phyloP scores from a whole-genome alignment of 1,140 invertebrate species.

The Nylanderia fulva region DNA sequence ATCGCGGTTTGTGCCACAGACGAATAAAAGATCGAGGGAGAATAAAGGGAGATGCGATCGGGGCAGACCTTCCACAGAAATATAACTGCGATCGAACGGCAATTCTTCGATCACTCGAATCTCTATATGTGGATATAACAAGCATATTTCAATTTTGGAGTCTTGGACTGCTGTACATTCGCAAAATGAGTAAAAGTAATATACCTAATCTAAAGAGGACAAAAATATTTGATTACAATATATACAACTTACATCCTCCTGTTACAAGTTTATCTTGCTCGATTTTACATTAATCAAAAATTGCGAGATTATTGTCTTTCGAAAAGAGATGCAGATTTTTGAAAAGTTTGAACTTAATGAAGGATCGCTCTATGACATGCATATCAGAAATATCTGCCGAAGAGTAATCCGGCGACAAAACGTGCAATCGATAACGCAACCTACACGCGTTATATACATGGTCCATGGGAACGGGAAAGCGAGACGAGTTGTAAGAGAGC shows the following conservation, averaged over 20 bases:
- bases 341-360: neutral
- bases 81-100: conserved; percentile 42
- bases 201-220: neutral
- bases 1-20: conserved; percentile 8
- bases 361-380: too few species aligned
- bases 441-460: conserved; percentile 40
- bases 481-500: conserved; percentile 39
- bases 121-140: neutral
- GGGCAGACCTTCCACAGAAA: conserved; percentile 60
- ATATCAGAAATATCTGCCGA: neutral
- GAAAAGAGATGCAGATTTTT: neutral
- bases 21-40: conserved; percentile 42
- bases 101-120: conserved; percentile 11
- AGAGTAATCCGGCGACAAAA: conserved; percentile 11
- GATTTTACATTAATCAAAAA: too few species aligned
- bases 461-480: conserved; percentile 38
- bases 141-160: neutral
- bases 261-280: too few species aligned
- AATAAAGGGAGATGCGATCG: conserved; percentile 33
- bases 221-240: neutral
- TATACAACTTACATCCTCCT: too few species aligned
- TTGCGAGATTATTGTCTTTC: neutral
- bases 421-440: conserved; percentile 41
- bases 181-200: neutral
- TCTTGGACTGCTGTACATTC: neutral